Evolutionary conservation across 2,113 vertebrate genomes (phyloP).

Genomic region (Erythrolamprus reginae): DNA sequence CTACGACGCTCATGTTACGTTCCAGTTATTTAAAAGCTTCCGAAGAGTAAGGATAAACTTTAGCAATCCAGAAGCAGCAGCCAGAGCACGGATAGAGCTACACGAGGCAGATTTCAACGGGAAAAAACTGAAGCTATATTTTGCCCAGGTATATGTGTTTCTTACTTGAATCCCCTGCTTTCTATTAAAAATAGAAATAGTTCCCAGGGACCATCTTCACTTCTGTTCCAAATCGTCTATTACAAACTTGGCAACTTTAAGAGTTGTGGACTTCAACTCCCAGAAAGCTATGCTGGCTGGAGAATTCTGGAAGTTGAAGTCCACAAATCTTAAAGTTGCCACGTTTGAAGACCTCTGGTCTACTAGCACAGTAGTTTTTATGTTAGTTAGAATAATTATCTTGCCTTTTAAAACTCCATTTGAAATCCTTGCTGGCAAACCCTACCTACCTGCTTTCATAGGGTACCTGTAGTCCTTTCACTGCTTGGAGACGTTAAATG

Average conservation of each 20-base stretch:
- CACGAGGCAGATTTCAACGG: conserved; percentile 89
- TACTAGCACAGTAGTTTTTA: neutral
- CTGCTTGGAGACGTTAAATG: neutral
- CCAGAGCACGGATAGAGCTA: conserved; percentile 90
- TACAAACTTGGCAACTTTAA: neutral
- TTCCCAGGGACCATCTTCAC: neutral
- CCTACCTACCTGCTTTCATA: neutral
- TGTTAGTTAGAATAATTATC: neutral
- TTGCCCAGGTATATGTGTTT: conserved; percentile 81
- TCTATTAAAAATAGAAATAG: neutral
- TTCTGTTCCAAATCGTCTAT: neutral
- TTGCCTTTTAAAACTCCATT: neutral
- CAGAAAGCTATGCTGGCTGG: too few relatives aligned
- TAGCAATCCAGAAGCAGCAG: conserved; percentile 89
- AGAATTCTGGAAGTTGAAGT: too few relatives aligned
- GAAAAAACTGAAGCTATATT: conserved; percentile 90
- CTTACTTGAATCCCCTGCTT: neutral
- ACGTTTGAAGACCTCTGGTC: too few relatives aligned
- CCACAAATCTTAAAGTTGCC: too few relatives aligned
- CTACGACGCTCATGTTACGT: conserved; percentile 87
- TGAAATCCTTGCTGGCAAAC: neutral
- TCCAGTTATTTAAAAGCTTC: conserved; percentile 96
- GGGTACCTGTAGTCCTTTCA: neutral
- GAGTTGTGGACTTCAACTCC: too few relatives aligned
- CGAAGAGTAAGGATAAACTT: conserved; percentile 94